Evolutionary conservation across 2,797 vertebrate species (phyloP).

Genomic region (Poecilia velifera): DNA sequence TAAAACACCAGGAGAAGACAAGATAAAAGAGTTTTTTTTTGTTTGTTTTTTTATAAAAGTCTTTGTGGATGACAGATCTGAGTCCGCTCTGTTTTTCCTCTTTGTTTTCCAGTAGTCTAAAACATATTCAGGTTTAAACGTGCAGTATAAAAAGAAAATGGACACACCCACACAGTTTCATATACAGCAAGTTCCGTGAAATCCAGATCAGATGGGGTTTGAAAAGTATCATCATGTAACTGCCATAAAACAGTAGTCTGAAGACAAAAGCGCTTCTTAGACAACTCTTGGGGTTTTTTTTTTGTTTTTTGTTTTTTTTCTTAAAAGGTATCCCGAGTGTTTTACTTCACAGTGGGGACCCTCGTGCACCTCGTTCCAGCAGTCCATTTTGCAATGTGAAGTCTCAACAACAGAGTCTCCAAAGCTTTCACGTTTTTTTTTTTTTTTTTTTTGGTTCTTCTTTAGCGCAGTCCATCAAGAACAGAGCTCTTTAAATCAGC

Average conservation of each 20-base stretch:
- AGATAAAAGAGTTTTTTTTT: conserved; percentile 38
- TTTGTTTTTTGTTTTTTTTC: not conserved
- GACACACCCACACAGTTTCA: conserved; percentile 70
- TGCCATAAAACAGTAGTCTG: conserved; percentile 83
- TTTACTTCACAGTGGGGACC: not conserved
- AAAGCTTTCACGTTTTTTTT: conserved; percentile 28
- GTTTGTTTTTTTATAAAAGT: conserved; percentile 53
- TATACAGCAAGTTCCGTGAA: conserved; percentile 70
- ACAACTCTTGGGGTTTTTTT: not conserved
- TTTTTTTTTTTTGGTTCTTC: conserved; percentile 41
- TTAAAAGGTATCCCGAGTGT: not conserved
- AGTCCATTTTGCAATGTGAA: conserved; percentile 7
- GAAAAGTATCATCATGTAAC: conserved; percentile 74
- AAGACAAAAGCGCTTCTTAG: conserved; percentile 59
- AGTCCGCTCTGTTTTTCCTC: conserved; percentile 58
- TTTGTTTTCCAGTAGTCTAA: conserved; percentile 70
- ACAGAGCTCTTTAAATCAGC: conserved; percentile 65
- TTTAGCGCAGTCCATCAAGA: conserved; percentile 47
- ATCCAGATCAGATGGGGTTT: conserved; percentile 48
- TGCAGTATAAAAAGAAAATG: conserved; percentile 79
- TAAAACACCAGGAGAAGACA: conserved; percentile 62
- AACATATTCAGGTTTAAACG: conserved; percentile 80
- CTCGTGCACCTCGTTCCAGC: not conserved
- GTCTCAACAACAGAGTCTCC: conserved; percentile 26
- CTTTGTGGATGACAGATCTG: conserved; percentile 51